Evolutionary conservation across 2,888 invertebrate species (phyloP), one percentile per base, ranked within the genome.

Genomic region (Dermolepida albohirtum): DNA sequence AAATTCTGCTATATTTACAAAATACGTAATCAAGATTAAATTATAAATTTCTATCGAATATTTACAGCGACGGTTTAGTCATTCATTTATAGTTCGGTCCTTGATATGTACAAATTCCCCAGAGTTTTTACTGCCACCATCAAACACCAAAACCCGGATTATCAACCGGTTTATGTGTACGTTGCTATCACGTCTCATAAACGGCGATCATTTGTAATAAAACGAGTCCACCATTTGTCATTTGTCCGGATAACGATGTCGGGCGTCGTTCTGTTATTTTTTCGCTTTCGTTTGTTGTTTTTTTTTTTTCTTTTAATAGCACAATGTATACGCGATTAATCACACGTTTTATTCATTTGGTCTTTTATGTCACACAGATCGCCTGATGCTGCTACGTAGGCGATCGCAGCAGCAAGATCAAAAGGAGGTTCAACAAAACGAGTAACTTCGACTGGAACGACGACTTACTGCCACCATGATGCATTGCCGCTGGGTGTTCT

Each of bases 401-500:
- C 59, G 72, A 72, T 34, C 72, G 72, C 16, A 73, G 64, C 22
- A 74, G 66, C 6, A 75, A 65, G 49, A 75, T 67, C 66, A 73
- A 52, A 39, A 77, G 76, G 70, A 80, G 74, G 64, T 78, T 77
- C 55, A 81, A 70, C 43, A 81, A 71, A 39, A 80, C 78, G 57
- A 71, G 76, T 75, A 72, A 78, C 78, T 66, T 81, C 77, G 76
- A 67, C 78, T 77, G 67, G 16, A 79, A 76, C 63, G 80, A 73
- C 64, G 79, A 79, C 74, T 79, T 79, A 68, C 85, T 84, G 66
- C 80, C 80, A 55, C 91, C 90, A 76, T 92, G 92, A 84, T 93
- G 92, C 93, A 93, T 93, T 51, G 93, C 93, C 67, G 93, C 93
- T 77, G 93, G 93, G 81, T 92, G 92, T 86, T 93, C 93, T 78